A percentile compares a stretch with the other conserved stretches of the same genome.
These are phyloP conservation scores for Aurelia coerulea DNA, from an alignment of 30 jellyfish, hydroid and myxozoan genomes.

Conservation along the genomic window DNA sequence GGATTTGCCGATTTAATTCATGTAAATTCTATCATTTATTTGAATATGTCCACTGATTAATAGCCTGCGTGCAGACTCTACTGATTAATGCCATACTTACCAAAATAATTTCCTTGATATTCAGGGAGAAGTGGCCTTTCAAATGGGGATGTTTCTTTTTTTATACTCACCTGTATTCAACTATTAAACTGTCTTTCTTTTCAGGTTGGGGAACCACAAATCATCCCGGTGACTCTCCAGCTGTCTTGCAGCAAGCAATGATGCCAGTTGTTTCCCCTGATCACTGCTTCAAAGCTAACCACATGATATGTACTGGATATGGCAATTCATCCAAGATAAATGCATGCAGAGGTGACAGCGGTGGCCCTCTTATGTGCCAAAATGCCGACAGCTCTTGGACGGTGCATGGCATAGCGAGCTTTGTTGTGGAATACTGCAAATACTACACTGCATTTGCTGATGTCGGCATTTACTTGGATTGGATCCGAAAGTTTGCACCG, in stretches of 20 bases:
- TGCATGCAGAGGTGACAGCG: slow-evolving; percentile 74
- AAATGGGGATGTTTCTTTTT: too few relatives aligned
- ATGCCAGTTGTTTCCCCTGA: slow-evolving; percentile 35
- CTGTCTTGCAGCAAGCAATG: slow-evolving; percentile 56
- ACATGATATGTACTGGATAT: slow-evolving; percentile 61
- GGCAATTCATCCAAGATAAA: slow-evolving; percentile 34
- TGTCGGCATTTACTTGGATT: slow-evolving; percentile 51
- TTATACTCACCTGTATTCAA: too few relatives aligned
- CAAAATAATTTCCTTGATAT: too few relatives aligned
- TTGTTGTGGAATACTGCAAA: slow-evolving; percentile 56
- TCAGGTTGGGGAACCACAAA: slow-evolving; percentile 71
- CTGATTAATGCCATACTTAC: too few relatives aligned
- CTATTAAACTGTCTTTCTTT: neutral
- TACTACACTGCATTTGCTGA: slow-evolving; percentile 65
- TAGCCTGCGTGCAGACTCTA: too few relatives aligned
- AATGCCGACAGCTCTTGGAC: slow-evolving; percentile 51
- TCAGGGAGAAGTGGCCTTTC: too few relatives aligned
- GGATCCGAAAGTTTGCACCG: slow-evolving; percentile 31
- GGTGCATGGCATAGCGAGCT: slow-evolving; percentile 68
- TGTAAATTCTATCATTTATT: too few relatives aligned
- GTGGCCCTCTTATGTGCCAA: slow-evolving; percentile 74
- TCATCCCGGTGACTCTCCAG: slow-evolving; percentile 44
- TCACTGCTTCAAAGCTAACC: slow-evolving; percentile 38
- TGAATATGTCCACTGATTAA: too few relatives aligned
- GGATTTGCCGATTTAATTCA: too few relatives aligned